phyloP scores from a whole-genome alignment of 2,113 vertebrate genomes.

The Silurus glanis region DNA sequence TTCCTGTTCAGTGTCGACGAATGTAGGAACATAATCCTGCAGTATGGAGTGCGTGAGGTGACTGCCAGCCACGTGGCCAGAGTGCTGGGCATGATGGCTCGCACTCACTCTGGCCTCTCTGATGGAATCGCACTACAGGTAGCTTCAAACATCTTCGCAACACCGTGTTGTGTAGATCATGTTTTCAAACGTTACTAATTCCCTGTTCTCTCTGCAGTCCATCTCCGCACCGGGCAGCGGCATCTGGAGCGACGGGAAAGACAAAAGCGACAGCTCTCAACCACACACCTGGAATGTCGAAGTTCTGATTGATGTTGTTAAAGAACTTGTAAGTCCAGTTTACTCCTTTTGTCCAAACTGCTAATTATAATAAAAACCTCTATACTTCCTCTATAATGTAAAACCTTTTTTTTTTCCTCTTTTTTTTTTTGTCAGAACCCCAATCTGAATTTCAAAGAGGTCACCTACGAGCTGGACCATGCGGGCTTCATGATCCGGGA shows the following conservation, averaged over 20 bases:
- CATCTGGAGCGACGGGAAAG: constrained; percentile 98
- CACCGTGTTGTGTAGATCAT: background rate
- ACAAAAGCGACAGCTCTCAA: constrained; percentile 93
- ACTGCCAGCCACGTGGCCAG: constrained; percentile 96
- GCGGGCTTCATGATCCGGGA: constrained; percentile 94
- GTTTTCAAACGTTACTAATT: background rate
- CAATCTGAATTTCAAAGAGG: constrained; percentile 96
- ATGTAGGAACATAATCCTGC: constrained; percentile 96
- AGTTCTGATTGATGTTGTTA: constrained; percentile 95
- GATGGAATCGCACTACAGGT: constrained; percentile 94
- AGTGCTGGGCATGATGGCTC: constrained; percentile 98
- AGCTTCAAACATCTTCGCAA: background rate
- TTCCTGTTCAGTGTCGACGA: constrained; percentile 84
- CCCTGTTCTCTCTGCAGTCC: constrained; percentile 64
- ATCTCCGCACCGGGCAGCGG: constrained; percentile 95
- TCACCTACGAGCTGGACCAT: constrained; percentile 96
- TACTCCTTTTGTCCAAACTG: background rate
- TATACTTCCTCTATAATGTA: too few species aligned
- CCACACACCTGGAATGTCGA: constrained; percentile 97
- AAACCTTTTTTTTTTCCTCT: background rate
- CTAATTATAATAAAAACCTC: background rate
- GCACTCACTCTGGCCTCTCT: constrained; percentile 91
- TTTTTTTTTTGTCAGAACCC: constrained; percentile 81
- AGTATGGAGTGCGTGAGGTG: constrained; percentile 95
- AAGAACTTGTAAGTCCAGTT: constrained; percentile 86